Percentiles rank a stretch among this genome's conserved stretches.
These are phyloP conservation scores for Sylvia borin DNA, from an alignment of 2,797 vertebrate genomes.

Conservation along the genomic window DNA sequence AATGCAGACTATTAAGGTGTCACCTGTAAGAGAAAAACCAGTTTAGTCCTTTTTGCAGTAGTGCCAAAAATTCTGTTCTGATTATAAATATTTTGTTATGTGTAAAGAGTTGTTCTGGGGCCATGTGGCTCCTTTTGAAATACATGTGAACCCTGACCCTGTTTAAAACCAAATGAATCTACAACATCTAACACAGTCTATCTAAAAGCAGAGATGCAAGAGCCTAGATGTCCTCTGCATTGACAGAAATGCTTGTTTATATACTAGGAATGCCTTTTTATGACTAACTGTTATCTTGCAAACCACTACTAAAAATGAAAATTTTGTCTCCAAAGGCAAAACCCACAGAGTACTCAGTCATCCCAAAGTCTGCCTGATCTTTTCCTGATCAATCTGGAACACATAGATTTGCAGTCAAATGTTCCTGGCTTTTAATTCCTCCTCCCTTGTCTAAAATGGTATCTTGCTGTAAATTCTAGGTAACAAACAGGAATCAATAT, in stretches of 20 bases:
- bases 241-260: neutral
- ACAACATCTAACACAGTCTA: neutral
- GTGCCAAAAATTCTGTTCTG: neutral
- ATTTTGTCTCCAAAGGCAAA: neutral
- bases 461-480: neutral
- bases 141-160: neutral
- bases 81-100: neutral
- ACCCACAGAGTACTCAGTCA: neutral
- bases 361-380: neutral
- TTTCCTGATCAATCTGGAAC: neutral
- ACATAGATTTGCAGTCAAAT: neutral
- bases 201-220: neutral
- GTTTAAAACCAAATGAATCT: neutral
- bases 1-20: neutral
- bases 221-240: neutral
- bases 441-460: neutral
- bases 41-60: neutral
- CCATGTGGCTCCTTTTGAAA: neutral
- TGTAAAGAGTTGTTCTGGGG: neutral
- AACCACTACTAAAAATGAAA: constrained; percentile 26
- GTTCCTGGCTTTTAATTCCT: neutral
- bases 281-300: neutral
- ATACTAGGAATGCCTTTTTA: neutral
- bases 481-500: neutral
- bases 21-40: neutral